phyloP scores from a whole-genome alignment of 2,888 invertebrate species.

The Tenthredo scrophulariae region DNA sequence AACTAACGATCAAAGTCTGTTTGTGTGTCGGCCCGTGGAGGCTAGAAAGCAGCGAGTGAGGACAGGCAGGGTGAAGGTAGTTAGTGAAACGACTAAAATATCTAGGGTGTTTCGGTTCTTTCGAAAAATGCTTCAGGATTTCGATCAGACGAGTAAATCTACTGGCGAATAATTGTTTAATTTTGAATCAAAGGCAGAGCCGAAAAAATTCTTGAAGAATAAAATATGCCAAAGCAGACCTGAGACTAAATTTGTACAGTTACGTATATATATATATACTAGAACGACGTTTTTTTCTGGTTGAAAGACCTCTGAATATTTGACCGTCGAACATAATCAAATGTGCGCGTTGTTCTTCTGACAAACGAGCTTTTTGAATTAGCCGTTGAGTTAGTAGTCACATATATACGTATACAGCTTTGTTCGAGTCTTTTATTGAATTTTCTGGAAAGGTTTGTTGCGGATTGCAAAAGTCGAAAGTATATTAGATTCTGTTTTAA shows the following conservation, averaged over 20 bases:
- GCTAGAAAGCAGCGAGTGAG: conserved; percentile 26
- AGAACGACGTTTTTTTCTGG: neutral
- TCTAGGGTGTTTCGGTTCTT: conserved; percentile 6
- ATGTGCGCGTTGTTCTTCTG: conserved; percentile 17
- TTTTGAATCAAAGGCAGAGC: neutral
- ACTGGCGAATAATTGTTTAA: neutral
- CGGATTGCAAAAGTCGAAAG: neutral
- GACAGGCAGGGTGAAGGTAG: conserved; percentile 25
- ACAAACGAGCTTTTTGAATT: neutral
- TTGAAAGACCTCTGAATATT: neutral
- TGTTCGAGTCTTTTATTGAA: conserved; percentile 26
- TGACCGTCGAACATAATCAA: neutral
- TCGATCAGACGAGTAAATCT: neutral
- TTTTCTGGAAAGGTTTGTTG: conserved; percentile 17
- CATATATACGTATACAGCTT: neutral
- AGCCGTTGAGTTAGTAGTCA: too few relatives aligned
- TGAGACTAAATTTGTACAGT: neutral
- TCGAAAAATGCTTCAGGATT: conserved; percentile 6
- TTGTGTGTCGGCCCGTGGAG: conserved; percentile 49
- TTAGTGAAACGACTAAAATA: conserved; percentile 39
- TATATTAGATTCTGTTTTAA: conserved; percentile 70
- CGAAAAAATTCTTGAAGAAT: neutral
- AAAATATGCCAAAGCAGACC: neutral
- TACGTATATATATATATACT: neutral
- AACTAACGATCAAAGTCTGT: conserved; percentile 72